Evolutionary conservation across 92 coral and sea anemone genomes (phyloP), one percentile per base, ranked within the genome.

Genomic region (Actinostola sp.): DNA sequence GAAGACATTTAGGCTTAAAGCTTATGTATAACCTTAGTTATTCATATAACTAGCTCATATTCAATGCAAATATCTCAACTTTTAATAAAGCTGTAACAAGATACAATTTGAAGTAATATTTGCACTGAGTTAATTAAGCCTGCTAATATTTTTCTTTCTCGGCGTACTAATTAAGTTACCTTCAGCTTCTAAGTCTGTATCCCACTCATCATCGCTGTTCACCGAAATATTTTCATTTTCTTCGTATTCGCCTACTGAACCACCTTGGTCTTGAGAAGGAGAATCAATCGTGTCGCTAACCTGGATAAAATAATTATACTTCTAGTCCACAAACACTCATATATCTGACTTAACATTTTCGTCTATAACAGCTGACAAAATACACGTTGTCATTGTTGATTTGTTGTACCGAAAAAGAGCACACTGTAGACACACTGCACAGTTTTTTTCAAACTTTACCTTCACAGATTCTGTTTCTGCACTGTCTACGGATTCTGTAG

Each of bases 171-270:
- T 25, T 65, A 17, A 11, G 54, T 50, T 32, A 93, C 98, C 98
- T 85, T 90, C 97, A 8, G 84, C 82, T 26, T 90, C 98, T 2
- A 93, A 82, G 50, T 93, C 98, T 0, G 98, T 93, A 13, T 93
- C 98, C 44, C 82, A 93, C 66, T 93, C 98, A 26, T 81, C 82
- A 27, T 79, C 89, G 28, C 79, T 79, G 41, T 70, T 85, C 10
- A 70, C 71, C 25, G 83, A 60, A 14, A 28, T 26, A 7, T 39
- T 63, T 32, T 54, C 64, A 49, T 50, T 64, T 64, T 75, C 63
- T 27, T 13, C 72, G 15, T 62, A 1, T 52, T 53, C 23, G 25
- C 46, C 64, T 24, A 9, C 39, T 17, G 28, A 33, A 21, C 34
- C 61, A 11, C 34, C 38, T 29, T 68, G 61, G 32, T 68, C 48